phyloP scores from a whole-genome alignment of 2,113 vertebrate genomes.

The Psephotus haematonotus region DNA sequence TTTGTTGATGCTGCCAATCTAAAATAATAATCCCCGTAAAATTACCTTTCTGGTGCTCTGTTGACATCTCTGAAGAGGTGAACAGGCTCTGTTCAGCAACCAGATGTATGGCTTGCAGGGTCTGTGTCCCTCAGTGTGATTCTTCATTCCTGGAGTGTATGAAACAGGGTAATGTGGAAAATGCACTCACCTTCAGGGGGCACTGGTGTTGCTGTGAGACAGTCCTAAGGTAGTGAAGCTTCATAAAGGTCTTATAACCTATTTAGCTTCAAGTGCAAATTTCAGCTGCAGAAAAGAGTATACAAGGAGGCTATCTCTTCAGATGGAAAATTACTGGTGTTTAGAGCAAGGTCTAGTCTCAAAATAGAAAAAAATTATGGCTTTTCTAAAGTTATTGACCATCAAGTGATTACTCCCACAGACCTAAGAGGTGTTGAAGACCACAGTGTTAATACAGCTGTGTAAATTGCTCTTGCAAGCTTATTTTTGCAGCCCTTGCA shows the following conservation, averaged over 20 bases:
- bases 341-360: background rate
- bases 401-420: background rate
- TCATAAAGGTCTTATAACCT: background rate
- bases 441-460: background rate
- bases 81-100: background rate
- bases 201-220: background rate
- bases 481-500: background rate
- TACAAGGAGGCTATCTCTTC: background rate
- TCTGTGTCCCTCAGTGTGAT: background rate
- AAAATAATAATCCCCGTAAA: background rate
- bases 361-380: background rate
- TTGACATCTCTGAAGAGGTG: background rate
- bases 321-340: background rate
- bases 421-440: background rate
- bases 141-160: background rate
- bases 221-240: background rate
- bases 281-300: background rate
- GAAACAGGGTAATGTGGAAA: background rate
- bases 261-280: background rate
- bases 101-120: background rate
- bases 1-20: background rate
- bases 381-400: background rate
- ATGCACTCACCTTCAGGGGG: background rate
- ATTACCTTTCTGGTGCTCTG: background rate
- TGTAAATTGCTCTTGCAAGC: background rate